These are phyloP conservation scores for Podabrus alpinus DNA, from an alignment of 2,888 invertebrate genomes.

Conservation along the genomic window DNA sequence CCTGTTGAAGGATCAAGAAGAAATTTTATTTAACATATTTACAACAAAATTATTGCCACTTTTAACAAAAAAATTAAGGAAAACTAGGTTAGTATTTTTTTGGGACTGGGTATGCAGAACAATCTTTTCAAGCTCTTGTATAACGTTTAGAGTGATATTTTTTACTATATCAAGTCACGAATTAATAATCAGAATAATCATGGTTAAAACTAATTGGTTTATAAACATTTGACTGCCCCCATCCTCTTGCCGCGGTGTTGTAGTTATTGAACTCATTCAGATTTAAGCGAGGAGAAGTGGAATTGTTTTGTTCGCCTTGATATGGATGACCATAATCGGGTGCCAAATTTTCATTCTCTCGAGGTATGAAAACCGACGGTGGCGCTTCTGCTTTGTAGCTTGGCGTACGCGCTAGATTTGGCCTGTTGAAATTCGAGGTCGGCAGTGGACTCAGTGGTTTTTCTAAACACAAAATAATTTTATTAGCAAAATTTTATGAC, in stretches of 20 bases:
- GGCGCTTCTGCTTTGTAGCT: slow-evolving; percentile 46
- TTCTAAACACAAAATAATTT: slow-evolving; percentile 3
- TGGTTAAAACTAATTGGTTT: slow-evolving; percentile 70
- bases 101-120: not conserved
- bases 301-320: slow-evolving; percentile 27
- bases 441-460: slow-evolving; percentile 17
- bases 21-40: slow-evolving; percentile 28
- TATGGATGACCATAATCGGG: slow-evolving; percentile 23
- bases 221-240: slow-evolving; percentile 74
- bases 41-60: slow-evolving; percentile 23
- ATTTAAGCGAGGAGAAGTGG: slow-evolving; percentile 41
- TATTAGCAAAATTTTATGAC: not conserved
- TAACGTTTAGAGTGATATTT: not conserved
- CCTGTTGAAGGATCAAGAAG: slow-evolving; percentile 37
- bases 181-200: slow-evolving; percentile 61
- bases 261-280: slow-evolving; percentile 62
- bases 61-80: not conserved
- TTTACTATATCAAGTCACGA: not conserved
- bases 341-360: slow-evolving; percentile 43
- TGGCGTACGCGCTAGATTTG: slow-evolving; percentile 38
- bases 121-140: not conserved
- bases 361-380: slow-evolving; percentile 48
- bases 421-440: not conserved
- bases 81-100: not conserved
- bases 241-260: slow-evolving; percentile 83